Conservation (phyloP, 2,797 vertebrate genomes). For the Acanthis flammea region DNA sequence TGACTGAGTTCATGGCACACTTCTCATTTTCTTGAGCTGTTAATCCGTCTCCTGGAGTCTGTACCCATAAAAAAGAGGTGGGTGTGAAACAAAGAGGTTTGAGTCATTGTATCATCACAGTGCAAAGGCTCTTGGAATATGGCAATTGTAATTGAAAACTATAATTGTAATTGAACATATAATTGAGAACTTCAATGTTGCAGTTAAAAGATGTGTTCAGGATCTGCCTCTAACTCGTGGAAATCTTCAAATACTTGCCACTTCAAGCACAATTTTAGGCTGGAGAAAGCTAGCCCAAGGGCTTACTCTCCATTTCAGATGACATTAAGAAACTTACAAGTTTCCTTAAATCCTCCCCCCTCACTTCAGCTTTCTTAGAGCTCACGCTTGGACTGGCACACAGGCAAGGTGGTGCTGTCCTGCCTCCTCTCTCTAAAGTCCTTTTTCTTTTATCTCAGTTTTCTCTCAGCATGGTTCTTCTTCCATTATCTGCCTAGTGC, state of each 20-base stretch:
- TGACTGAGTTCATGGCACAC: neutral
- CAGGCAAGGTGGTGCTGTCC: conserved; percentile 28
- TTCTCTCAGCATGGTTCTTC: conserved; percentile 46
- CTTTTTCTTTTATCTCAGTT: conserved; percentile 27
- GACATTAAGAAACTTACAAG: conserved; percentile 24
- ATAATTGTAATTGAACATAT: conserved; percentile 5
- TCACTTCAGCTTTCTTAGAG: neutral
- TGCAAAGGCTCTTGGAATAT: conserved; percentile 18
- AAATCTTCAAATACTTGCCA: conserved; percentile 6
- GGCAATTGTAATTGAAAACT: conserved; percentile 39
- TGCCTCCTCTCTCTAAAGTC: conserved; percentile 20
- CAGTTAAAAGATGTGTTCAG: neutral
- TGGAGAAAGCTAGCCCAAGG: neutral
- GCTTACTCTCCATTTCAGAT: conserved; percentile 29
- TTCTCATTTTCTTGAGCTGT: conserved; percentile 4
- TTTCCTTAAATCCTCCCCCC: conserved; percentile 4
- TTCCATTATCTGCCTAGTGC: conserved; percentile 49
- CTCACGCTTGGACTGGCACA: neutral
- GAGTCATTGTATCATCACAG: neutral
- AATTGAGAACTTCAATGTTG: neutral
- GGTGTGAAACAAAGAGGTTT: conserved; percentile 15
- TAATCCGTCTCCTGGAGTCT: neutral
- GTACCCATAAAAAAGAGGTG: neutral
- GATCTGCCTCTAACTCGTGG: neutral
- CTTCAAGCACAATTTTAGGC: neutral